These are phyloP conservation scores for Drosophila takahashii DNA, from an alignment of 1,140 invertebrate species.

Conservation along the genomic window DNA sequence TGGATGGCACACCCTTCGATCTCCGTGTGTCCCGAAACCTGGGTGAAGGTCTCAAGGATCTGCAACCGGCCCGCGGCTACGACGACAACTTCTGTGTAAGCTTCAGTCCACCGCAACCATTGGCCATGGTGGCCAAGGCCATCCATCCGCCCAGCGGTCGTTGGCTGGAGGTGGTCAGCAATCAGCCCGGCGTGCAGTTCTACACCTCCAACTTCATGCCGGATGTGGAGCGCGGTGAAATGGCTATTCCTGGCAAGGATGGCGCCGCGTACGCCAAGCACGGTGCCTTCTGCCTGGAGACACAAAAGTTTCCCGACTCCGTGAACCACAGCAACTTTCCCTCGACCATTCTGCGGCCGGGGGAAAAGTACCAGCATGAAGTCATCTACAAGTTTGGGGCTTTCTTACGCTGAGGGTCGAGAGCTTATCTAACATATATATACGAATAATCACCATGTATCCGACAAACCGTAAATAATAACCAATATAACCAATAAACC, in stretches of 20 bases:
- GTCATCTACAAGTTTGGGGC: slow-evolving; percentile 87
- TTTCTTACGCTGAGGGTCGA: slow-evolving; percentile 7
- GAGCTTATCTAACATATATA: slow-evolving; percentile 11
- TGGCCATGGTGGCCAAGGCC: slow-evolving; percentile 83
- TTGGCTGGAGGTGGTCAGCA: slow-evolving; percentile 90
- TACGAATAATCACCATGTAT: slow-evolving; percentile 20
- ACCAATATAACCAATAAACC: slow-evolving; percentile 56
- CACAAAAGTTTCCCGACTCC: slow-evolving; percentile 97
- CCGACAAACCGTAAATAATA: slow-evolving; percentile 13
- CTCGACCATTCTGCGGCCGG: slow-evolving; percentile 89
- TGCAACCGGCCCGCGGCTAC: slow-evolving; percentile 87
- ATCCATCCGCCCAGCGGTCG: slow-evolving; percentile 90
- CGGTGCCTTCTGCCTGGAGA: slow-evolving; percentile 94
- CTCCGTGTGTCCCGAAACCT: slow-evolving; percentile 87
- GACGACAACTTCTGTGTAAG: slow-evolving; percentile 92
- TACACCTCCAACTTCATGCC: slow-evolving; percentile 94
- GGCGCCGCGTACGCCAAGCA: slow-evolving; percentile 89
- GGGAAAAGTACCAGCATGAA: slow-evolving; percentile 88
- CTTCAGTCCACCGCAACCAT: slow-evolving; percentile 36
- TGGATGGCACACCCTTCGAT: slow-evolving; percentile 89
- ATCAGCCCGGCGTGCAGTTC: slow-evolving; percentile 96
- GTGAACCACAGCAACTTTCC: slow-evolving; percentile 94
- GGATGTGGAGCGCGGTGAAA: slow-evolving; percentile 69
- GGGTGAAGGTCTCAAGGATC: slow-evolving; percentile 85
- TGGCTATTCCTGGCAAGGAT: slow-evolving; percentile 56